Base-by-base conservation (phyloP, 2,797 vertebrate genomes). In the Falco rusticolus region DNA sequence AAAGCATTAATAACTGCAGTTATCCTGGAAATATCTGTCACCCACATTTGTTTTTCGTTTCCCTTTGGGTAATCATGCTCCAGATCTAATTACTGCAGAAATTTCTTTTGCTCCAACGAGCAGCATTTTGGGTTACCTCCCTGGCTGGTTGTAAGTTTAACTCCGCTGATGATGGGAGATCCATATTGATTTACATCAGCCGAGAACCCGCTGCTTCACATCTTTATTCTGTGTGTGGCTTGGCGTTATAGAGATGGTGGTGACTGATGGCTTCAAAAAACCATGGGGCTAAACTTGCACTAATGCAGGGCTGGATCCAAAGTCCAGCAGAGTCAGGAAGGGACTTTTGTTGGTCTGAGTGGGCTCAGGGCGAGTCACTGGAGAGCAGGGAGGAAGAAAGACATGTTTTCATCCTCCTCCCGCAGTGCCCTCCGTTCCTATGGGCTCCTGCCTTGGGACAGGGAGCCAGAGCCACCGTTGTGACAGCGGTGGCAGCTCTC, bases 1-100 rank as follows among this genome's bases (percentile, higher is more conserved):
- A 95, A 95, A 96, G 89, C 96, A 97, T 95, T 97, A 96, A 96
- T 97, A 96, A 96, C 96, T 85, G 86, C 96, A 92, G 95, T 97
- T 97, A 97, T 96, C 93, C 92, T 93, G 93, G 93, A 96, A 96
- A 91, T 94, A 95, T 92, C 96, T 97, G 96, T 97, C 96, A 96
- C 96, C 94, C 89, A 93, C 96, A 94, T 96, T 96, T 95, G 95
- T 95, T 96, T 96, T 89, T 85, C 3, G 4, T 89, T 93, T 96
- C 95, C 96, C 95, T 96, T 89, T 92, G 95, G 95, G 94, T 96
- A 96, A 95, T 96, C 94, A 77, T 3, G 74, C 91, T 96, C 91
- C 95, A 96, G 94, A 96, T 96, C 95, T 96, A 97, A 97, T 97
- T 97, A 96, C 94, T 85, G 90, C 88, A 61, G 68, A 84, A 95